These are phyloP conservation scores for Hypocryptadius cinnamomeus DNA, from an alignment of 2,113 vertebrate genomes.

Conservation along the genomic window DNA sequence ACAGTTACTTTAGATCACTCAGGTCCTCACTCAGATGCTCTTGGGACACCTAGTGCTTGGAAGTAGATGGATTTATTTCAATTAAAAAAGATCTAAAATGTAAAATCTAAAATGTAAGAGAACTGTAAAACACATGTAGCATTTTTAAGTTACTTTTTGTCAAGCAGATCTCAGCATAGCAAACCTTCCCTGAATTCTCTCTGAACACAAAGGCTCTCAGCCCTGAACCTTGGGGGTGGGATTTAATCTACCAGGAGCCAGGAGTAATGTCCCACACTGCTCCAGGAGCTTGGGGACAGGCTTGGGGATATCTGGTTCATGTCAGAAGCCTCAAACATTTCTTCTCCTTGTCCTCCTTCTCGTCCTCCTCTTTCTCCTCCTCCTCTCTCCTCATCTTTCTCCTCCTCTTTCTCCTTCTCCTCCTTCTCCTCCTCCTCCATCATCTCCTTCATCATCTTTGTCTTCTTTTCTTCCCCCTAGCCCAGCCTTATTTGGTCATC, in stretches of 20 bases:
- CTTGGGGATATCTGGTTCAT: background rate
- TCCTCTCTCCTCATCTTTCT: fast-evolving
- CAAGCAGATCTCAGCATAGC: background rate
- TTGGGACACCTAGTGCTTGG: background rate
- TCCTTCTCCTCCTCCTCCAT: background rate
- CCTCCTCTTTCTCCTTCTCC: fast-evolving
- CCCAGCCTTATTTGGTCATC: background rate
- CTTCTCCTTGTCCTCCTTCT: fast-evolving
- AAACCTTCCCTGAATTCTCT: background rate
- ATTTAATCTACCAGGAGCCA: background rate
- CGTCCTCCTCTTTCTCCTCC: fast-evolving
- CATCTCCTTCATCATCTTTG: fast-evolving
- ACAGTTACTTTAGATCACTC: background rate
- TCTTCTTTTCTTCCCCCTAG: background rate
- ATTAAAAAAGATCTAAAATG: background rate
- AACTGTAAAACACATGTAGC: background rate
- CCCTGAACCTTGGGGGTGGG: background rate
- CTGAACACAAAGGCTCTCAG: background rate
- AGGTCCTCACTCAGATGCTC: background rate
- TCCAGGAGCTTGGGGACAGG: background rate
- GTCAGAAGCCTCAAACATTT: background rate
- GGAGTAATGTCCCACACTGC: background rate
- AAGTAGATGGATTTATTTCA: background rate
- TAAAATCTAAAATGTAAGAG: background rate
- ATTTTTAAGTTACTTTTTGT: background rate